Base-by-base conservation (phyloP, 2,888 invertebrate species). In the Heliconius sara region DNA sequence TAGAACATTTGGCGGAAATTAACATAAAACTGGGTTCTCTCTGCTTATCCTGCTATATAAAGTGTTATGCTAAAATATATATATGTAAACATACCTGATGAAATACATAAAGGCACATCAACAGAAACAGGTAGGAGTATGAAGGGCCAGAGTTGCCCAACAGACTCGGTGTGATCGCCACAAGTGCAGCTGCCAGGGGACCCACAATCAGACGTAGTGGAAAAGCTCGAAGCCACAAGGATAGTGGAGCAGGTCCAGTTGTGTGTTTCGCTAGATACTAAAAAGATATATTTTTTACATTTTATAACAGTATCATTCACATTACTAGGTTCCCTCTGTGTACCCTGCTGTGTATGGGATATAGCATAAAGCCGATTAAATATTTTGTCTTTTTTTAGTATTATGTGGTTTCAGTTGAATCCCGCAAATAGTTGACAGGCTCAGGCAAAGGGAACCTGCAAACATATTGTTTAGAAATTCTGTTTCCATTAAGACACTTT, bases 201-300 rank as follows among this genome's bases (percentile, higher is more conserved):
- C 99, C 98, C 89, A 99, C 97, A 16, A 97, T 83, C 68, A 99
- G 95, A 83, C 99, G 97, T 85, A 97, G 97, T 0, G 99, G 99
- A 89, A 98, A 98, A 0, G 99, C 99, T 86, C 97, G 97, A 13
- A 99, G 91, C 95, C 97, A 99, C 68, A 99, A 95, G 78, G 98
- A 97, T 92, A 99, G 96, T 0, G 99, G 99, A 79, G 97, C 96
- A 0, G 98, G 98, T 5, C 99, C 99, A 22, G 97, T 96, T 0
- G 98, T 98, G 90, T 98, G 98, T 80, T 94, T 95, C 0, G 95
- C 94, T 82, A 95, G 85, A 7, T 95, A 89, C 95, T 95, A 86
- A 12, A 87, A 43, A 57, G 76, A 78, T 60, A 22, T 22, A n/a
- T 57, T 57, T 22, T n/a, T 57, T 57, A 10, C 2, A 57, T 57